Evolutionary conservation across 35 echinoderm and acorn worm genomes (phyloP).

Genomic region (Holothuria glaberrima): DNA sequence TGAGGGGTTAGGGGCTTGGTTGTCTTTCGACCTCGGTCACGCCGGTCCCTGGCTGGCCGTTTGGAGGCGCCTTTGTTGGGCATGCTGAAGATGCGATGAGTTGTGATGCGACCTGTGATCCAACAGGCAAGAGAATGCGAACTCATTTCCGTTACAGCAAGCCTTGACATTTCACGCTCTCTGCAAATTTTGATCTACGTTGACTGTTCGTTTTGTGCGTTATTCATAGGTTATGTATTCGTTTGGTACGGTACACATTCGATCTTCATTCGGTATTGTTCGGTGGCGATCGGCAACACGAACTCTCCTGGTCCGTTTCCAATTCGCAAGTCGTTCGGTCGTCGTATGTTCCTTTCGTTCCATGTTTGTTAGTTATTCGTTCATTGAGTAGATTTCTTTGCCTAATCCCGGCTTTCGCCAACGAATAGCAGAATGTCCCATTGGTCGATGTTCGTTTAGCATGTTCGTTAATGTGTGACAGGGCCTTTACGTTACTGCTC

Average conservation of each 20-base stretch:
- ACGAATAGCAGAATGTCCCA: constrained; percentile 28
- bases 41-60: too few relatives aligned
- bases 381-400: constrained; percentile 2
- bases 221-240: neutral
- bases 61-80: too few relatives aligned
- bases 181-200: neutral
- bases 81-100: too few relatives aligned
- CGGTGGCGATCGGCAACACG: neutral
- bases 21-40: too few relatives aligned
- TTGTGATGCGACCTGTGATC: too few relatives aligned
- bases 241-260: neutral
- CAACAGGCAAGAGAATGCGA: too few relatives aligned
- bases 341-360: neutral
- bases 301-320: too few relatives aligned
- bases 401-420: neutral
- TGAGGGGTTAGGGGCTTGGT: too few relatives aligned
- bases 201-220: neutral
- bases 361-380: neutral
- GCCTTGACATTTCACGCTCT: neutral
- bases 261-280: neutral
- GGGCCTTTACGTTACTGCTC: neutral
- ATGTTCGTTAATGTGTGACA: constrained; percentile 23
- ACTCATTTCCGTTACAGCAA: neutral
- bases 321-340: neutral
- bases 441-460: constrained; percentile 24